Evolutionary conservation across 2,113 vertebrate genomes (phyloP).

Genomic region (Empidonax traillii): DNA sequence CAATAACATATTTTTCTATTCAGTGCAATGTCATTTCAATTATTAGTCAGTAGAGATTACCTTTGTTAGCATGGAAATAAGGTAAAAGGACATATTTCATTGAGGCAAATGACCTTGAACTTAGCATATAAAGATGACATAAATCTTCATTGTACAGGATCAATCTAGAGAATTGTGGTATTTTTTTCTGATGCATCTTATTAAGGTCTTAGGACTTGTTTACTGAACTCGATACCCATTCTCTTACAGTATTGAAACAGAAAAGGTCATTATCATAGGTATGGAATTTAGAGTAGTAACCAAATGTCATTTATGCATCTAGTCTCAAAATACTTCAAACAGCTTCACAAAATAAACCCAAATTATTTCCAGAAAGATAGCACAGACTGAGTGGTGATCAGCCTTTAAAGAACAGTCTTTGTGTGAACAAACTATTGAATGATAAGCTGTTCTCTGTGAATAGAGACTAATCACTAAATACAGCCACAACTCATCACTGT

Average conservation of each 20-base stretch:
- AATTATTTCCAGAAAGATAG: neutral
- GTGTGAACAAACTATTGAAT: neutral
- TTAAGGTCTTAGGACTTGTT: neutral
- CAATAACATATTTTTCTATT: neutral
- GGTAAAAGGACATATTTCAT: neutral
- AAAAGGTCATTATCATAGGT: neutral
- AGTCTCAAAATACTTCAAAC: neutral
- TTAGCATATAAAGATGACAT: neutral
- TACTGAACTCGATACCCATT: neutral
- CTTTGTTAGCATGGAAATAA: neutral
- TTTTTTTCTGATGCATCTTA: conserved; percentile 13
- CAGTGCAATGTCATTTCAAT: neutral
- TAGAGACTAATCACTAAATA: neutral
- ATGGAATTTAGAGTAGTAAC: neutral
- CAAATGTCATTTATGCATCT: neutral
- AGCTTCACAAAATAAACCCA: neutral
- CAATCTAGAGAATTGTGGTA: neutral
- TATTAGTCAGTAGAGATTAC: neutral
- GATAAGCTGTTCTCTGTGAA: neutral
- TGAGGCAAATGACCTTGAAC: conserved; percentile 18
- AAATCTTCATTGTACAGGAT: conserved; percentile 15
- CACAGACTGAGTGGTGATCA: neutral
- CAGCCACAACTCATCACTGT: neutral
- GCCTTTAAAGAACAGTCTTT: neutral
- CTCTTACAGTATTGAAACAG: neutral